These are phyloP conservation scores for Bombus turneri DNA, from an alignment of 1,140 invertebrate genomes.

Conservation along the genomic window DNA sequence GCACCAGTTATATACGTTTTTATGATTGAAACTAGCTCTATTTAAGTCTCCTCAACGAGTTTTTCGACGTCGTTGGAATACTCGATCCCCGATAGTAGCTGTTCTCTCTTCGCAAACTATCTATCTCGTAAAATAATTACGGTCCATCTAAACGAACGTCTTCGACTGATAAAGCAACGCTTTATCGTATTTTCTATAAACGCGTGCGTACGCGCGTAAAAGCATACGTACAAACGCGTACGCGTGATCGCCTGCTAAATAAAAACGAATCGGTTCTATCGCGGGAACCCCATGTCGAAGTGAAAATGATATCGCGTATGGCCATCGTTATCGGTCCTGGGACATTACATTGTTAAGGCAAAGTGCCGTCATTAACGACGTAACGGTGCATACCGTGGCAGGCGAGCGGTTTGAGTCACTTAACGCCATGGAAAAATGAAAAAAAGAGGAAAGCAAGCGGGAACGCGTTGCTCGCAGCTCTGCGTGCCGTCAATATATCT, in stretches of 20 bases:
- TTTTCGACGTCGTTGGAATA: not conserved
- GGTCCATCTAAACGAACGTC: not conserved
- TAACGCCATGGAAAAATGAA: not conserved
- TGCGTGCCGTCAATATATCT: not conserved
- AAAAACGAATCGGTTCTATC: not conserved
- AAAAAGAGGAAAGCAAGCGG: not conserved
- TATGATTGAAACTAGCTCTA: no score
- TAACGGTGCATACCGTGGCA: not conserved
- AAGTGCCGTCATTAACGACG: conserved; percentile 39
- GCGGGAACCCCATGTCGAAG: not conserved
- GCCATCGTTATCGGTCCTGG: conserved; percentile 2
- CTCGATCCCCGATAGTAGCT: not conserved
- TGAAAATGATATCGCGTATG: conserved; percentile 24
- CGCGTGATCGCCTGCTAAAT: not conserved
- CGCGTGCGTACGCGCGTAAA: not conserved
- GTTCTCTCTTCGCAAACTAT: no score
- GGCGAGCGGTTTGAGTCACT: conserved; percentile 12
- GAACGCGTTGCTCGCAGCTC: not conserved
- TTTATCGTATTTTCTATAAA: conserved; percentile 22
- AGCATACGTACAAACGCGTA: not conserved
- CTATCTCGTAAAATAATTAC: not conserved
- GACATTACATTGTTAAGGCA: conserved; percentile 30
- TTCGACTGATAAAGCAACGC: not conserved
- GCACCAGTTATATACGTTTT: not conserved
- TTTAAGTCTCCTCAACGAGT: not conserved